These are phyloP conservation scores for Proisotoma minuta DNA, from an alignment of 2,888 invertebrate genomes.

Conservation along the genomic window DNA sequence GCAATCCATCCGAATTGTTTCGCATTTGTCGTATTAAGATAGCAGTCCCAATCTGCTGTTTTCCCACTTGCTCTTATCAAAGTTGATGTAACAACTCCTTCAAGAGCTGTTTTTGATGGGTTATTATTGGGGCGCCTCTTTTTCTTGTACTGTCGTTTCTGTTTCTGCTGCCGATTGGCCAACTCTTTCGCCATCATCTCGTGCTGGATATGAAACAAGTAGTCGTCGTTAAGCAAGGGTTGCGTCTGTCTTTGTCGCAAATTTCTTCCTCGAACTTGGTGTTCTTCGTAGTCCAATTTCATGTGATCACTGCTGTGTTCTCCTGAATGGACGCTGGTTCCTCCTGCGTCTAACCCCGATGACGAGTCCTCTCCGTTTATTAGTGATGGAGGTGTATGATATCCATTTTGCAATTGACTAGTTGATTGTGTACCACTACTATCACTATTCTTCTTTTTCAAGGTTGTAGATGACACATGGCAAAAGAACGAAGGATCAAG, in stretches of 20 bases:
- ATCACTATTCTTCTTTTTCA: not conserved
- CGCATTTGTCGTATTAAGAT: conserved; percentile 10
- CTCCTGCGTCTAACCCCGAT: too few relatives aligned
- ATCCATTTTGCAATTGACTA: too few relatives aligned
- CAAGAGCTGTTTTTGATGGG: too few relatives aligned
- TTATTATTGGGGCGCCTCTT: not conserved
- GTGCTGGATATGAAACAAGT: not conserved
- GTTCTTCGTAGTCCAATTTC: too few relatives aligned
- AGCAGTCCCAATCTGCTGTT: conserved; percentile 36
- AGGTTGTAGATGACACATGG: too few relatives aligned
- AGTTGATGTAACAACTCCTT: conserved; percentile 14
- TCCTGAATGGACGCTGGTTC: too few relatives aligned
- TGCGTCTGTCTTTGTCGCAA: not conserved
- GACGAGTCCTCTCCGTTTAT: too few relatives aligned
- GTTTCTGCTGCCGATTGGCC: not conserved
- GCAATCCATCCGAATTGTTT: conserved; percentile 22
- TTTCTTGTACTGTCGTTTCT: not conserved
- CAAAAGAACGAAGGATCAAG: too few relatives aligned
- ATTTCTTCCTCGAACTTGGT: too few relatives aligned
- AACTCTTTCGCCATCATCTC: not conserved
- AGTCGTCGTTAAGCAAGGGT: not conserved
- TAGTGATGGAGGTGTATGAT: too few relatives aligned
- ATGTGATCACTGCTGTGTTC: too few relatives aligned
- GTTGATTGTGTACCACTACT: too few relatives aligned
- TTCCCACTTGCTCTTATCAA: conserved; percentile 20